Evolutionary conservation across 2,113 vertebrate genomes (phyloP).

Genomic region (Nothoprocta pentlandii): DNA sequence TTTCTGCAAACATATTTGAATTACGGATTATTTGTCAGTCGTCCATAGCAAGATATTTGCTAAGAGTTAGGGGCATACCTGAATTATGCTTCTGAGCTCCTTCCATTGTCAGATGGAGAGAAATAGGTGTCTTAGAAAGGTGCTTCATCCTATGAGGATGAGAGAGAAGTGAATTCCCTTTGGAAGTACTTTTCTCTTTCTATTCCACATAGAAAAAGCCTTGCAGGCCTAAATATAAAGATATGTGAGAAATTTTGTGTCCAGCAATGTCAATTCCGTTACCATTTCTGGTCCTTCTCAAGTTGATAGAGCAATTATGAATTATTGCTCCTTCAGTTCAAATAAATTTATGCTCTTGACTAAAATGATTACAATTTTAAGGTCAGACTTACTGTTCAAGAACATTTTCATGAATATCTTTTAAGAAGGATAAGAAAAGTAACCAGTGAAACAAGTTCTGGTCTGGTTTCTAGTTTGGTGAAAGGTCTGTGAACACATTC

Average conservation of each 20-base stretch:
- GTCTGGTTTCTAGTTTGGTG: background rate
- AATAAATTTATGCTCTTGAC: background rate
- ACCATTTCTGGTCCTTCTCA: background rate
- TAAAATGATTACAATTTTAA: background rate
- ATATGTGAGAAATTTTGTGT: background rate
- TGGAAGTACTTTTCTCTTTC: background rate
- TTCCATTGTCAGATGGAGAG: background rate
- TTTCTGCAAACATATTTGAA: slow-evolving; percentile 44
- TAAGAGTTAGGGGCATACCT: background rate
- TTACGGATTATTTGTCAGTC: slow-evolving; percentile 44
- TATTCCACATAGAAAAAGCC: background rate
- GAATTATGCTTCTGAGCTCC: background rate
- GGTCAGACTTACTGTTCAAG: background rate
- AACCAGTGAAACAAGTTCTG: background rate
- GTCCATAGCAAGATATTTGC: background rate
- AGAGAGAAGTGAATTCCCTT: background rate
- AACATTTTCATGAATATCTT: background rate
- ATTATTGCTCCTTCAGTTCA: background rate
- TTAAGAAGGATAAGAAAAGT: background rate
- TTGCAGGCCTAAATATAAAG: background rate
- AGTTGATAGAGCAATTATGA: background rate
- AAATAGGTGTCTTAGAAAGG: background rate
- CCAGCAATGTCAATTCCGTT: background rate
- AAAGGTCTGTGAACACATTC: background rate
- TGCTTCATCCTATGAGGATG: background rate